These are phyloP conservation scores for Drosophila emarginata DNA, from an alignment of 2,888 invertebrate genomes.

Conservation along the genomic window DNA sequence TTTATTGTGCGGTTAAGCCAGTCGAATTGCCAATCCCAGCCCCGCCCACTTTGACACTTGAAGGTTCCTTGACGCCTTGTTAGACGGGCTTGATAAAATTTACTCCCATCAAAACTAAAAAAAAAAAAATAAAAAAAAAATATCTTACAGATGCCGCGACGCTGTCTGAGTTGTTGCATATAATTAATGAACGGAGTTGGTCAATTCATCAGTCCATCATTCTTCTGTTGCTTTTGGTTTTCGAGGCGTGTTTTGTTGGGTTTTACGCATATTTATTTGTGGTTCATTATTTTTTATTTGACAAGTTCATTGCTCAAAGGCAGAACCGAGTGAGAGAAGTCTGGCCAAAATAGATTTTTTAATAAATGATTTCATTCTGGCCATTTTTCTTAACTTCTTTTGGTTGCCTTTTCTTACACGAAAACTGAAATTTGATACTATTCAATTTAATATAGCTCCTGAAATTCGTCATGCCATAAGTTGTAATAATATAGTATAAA, in stretches of 20 bases:
- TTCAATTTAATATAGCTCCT: too few relatives aligned
- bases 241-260: slow-evolving; percentile 15
- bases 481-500: too few relatives aligned
- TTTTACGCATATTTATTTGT: slow-evolving; percentile 54
- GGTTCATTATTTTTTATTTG: slow-evolving; percentile 33
- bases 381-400: neutral
- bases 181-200: slow-evolving; percentile 62
- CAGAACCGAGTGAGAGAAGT: slow-evolving; percentile 3
- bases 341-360: slow-evolving; percentile 16
- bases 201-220: slow-evolving; percentile 50
- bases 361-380: slow-evolving; percentile 4
- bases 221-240: slow-evolving; percentile 9
- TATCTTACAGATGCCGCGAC: slow-evolving; percentile 3
- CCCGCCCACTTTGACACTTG: slow-evolving; percentile 42
- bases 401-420: neutral
- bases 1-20: slow-evolving; percentile 64
- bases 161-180: slow-evolving; percentile 40
- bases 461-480: too few relatives aligned
- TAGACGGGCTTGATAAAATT: neutral
- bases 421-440: neutral
- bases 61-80: slow-evolving; percentile 67
- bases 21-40: slow-evolving; percentile 28
- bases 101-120: neutral
- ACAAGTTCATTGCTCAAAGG: neutral
- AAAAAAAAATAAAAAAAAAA: slow-evolving; percentile 27